Evolutionary conservation across 2,888 invertebrate species (phyloP), one percentile per base, ranked within the genome.

Genomic region (Opisthograptis luteolata): DNA sequence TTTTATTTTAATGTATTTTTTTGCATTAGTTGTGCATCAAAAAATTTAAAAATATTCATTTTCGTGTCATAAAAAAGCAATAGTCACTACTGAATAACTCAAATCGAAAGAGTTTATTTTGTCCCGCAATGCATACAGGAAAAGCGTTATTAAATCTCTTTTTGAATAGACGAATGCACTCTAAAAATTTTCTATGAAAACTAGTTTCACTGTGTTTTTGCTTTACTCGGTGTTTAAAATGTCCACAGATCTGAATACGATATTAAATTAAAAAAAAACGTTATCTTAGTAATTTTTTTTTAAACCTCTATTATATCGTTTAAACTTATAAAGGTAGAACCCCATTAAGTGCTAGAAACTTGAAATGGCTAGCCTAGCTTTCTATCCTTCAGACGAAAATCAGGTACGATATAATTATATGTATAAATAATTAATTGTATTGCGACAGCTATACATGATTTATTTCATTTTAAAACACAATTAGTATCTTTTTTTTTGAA

Each of bases 1-100:
- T 64, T 66, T 70, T 76, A 66, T 71, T 73, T 70, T 60, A 71
- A 73, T 72, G 68, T 68, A 71, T 70, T 58, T 70, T 58, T 66
- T 60, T 64, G 57, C 57, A 62, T 51, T 32, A 7, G 22, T 14
- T 28, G 2, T 40, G 40, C 35, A 40, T 28, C 22, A 1, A 15
- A 31, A 19, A 6, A 19, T 32, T 17, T 19, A 10, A 34, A 37
- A 27, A 27, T 27, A 27, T 39, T 39, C 15, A 8, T 19, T 2
- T 13, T 19, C 2, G 13, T 8, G n/a, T 32, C 24, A 12, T n/a
- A 31, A 51, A 39, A 43, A 49, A 46, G 60, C 64, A 68, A n/a
- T n/a, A 65, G 57, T 61, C 15, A 34, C 24, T 15, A 30, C 20
- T 13, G 24, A 42, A 12, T 25, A 41, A 45, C 9, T 37, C 35